phyloP scores from a whole-genome alignment of 2,113 vertebrate genomes.

The Rhegmatorhina hoffmannsi region DNA sequence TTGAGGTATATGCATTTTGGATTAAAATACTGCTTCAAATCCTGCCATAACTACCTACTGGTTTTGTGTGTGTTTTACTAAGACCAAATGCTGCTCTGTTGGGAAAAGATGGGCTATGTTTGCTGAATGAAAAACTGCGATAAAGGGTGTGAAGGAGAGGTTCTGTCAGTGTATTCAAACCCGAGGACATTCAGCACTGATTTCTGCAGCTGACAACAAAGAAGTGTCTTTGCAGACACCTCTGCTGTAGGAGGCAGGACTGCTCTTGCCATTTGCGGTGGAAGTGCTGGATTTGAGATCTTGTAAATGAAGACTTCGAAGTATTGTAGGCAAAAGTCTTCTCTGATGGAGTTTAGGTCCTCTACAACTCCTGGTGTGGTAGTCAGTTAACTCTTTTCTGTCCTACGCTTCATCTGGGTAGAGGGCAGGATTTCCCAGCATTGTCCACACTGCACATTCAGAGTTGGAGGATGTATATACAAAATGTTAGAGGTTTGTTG shows the following conservation, averaged over 20 bases:
- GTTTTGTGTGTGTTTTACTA: background rate
- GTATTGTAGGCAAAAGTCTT: background rate
- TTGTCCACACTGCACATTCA: background rate
- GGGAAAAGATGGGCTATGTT: background rate
- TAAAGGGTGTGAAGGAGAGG: background rate
- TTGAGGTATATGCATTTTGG: background rate
- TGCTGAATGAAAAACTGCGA: background rate
- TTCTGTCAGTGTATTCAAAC: background rate
- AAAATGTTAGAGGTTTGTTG: background rate
- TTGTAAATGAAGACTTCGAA: background rate
- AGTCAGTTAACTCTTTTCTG: background rate
- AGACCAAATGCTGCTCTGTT: background rate
- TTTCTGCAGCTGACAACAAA: background rate
- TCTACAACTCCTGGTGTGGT: background rate
- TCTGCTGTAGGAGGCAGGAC: background rate
- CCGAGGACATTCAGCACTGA: background rate
- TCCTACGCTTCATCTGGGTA: background rate
- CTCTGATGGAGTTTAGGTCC: background rate
- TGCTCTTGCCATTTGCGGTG: background rate
- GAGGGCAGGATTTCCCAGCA: constrained; percentile 53
- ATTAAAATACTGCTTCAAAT: background rate
- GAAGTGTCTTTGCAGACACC: background rate
- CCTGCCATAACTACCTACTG: background rate
- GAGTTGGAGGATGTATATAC: background rate
- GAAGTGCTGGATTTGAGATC: background rate